Evolutionary conservation across 2,888 invertebrate species (phyloP), one percentile per base, ranked within the genome.

Genomic region (Andrena praecox): DNA sequence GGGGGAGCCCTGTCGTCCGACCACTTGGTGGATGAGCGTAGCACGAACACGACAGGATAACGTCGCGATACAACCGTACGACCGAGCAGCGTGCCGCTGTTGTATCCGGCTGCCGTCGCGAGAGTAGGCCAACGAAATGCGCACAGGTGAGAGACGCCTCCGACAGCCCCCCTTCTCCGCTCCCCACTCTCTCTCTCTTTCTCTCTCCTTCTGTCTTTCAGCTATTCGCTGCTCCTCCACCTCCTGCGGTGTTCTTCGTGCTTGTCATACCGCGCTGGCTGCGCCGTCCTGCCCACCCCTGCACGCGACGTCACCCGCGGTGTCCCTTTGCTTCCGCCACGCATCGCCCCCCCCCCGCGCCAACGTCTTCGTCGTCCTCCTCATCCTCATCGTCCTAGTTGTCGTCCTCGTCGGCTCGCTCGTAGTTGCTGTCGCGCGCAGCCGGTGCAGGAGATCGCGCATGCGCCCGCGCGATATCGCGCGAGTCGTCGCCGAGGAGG

Each of bases 51-150:
- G n/a, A 56, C 31, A 67, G 27, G 60, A 64, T 48, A 42, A 29
- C 29, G 31, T n/a, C 64, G 70, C 75, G 82, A 76, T 72, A 50
- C 60, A 82, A 42, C 56, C 81, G 50, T 70, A 67, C 77, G 54
- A 54, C 20, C 72, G 76, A 63, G 20, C 74, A 63, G 71, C 60
- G 42, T 31, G 48, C 60, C 85, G 85, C 87, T 42, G 85, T 83
- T 75, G 87, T 85, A 89, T 85, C 87, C 84, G 85, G 83, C 81
- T 80, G 85, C 79, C 74, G 78, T 82, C 80, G 79, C 78, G 84
- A 83, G 86, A 91, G 91, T 90, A 90, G 91, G 92, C 90, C 88
- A 89, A 89, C 89, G 87, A 89, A 91, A 89, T 89, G 89, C 88
- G 87, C 87, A 87, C 92, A 92, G 92, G 92, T 92, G 92, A 91